A percentile compares a stretch with the other conserved stretches of the same genome.
phyloP scores from a whole-genome alignment of 1,140 invertebrate genomes.

The Magallana ariakensis region DNA sequence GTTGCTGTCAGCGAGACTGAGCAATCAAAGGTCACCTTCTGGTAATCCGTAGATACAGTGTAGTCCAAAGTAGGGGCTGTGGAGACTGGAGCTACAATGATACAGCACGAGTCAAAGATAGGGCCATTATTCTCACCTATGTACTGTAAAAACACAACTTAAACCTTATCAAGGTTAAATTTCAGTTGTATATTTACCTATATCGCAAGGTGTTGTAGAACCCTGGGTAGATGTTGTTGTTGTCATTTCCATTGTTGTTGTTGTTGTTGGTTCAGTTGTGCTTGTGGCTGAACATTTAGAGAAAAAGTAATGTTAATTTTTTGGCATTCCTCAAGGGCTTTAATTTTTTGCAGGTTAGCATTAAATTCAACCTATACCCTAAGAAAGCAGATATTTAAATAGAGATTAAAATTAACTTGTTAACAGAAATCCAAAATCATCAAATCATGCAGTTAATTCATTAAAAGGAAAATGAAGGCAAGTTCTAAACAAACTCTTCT shows the following conservation, averaged over 20 bases:
- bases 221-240: neutral
- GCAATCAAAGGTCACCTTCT: conserved; percentile 56
- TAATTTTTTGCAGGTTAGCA: neutral
- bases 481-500: too few relatives aligned
- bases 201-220: conserved; percentile 4
- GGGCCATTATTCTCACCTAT: too few relatives aligned
- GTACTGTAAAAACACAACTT: too few relatives aligned
- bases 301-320: neutral
- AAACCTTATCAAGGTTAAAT: too few relatives aligned
- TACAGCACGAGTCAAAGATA: neutral
- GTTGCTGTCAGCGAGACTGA: conserved; percentile 18
- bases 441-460: neutral
- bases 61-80: conserved; percentile 43
- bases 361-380: neutral
- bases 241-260: neutral
- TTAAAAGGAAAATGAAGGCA: too few relatives aligned
- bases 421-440: neutral
- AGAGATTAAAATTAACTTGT: neutral
- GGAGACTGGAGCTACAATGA: neutral
- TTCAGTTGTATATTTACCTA: neutral
- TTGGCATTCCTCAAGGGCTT: too few relatives aligned
- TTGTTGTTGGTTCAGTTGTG: neutral
- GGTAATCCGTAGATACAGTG: neutral
- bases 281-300: neutral
- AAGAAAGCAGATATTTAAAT: neutral